Percentiles rank a stretch among this genome's conserved stretches.
Evolutionary conservation across 2,888 invertebrate genomes (phyloP).

Genomic region (Dryadula phaetusa): DNA sequence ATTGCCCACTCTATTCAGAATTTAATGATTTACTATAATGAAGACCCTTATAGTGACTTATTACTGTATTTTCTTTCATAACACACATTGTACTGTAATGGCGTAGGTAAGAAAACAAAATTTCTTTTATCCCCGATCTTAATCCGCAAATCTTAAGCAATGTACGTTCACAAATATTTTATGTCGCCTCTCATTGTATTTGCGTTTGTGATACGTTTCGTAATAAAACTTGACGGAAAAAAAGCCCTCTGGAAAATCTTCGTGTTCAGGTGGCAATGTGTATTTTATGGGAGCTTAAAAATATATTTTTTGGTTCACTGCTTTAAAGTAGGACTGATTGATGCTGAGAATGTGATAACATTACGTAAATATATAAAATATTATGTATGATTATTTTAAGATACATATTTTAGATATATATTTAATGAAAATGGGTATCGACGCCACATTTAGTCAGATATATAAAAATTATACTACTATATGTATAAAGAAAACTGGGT

Average conservation of each 20-base stretch:
- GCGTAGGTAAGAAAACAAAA: not conserved
- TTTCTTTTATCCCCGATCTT: slow-evolving; percentile 22
- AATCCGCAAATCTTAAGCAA: slow-evolving; percentile 42
- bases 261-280: slow-evolving; percentile 13
- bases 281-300: slow-evolving; percentile 5
- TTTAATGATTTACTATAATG: too few relatives aligned
- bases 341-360: not conserved
- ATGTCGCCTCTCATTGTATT: slow-evolving; percentile 40
- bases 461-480: too few relatives aligned
- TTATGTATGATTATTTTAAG: too few relatives aligned
- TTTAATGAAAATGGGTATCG: too few relatives aligned
- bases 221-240: slow-evolving; percentile 32
- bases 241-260: slow-evolving; percentile 20
- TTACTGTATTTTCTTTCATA: too few relatives aligned
- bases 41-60: too few relatives aligned
- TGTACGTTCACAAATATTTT: slow-evolving; percentile 38
- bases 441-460: too few relatives aligned
- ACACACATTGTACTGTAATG: too few relatives aligned
- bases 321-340: not conserved
- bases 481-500: too few relatives aligned
- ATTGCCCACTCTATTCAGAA: too few relatives aligned
- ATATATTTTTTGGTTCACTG: slow-evolving; percentile 8
- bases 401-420: too few relatives aligned
- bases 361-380: not conserved
- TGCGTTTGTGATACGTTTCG: slow-evolving; percentile 41